Evolutionary conservation across 1,140 invertebrate genomes (phyloP), one percentile per base, ranked within the genome.

Genomic region (Psix sp.): DNA sequence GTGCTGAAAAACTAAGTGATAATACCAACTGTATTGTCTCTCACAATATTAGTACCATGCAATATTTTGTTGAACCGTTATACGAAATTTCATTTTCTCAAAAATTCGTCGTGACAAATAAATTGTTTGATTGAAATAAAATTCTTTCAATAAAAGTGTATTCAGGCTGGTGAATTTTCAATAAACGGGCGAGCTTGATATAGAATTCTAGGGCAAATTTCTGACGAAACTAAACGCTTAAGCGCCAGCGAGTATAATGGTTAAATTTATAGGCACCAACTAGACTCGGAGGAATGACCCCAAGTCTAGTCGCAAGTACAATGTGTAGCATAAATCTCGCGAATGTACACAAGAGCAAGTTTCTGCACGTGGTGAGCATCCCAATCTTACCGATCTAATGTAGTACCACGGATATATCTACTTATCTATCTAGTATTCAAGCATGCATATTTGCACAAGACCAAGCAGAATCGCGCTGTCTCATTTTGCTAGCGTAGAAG

Each of bases 391-490:
- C 11, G 63, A 74, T 74, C 72, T 74, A 68, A 74, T 60, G 56
- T 56, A 62, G 39, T 57, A 33, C 48, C 14, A 43, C 33, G 60
- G 39, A 54, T 59, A 40, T 75, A 75, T 70, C 45, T 67, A 56
- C 72, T 68, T 74, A 74, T 74, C 57, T 68, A 60, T 74, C 71
- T 42, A 54, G 57, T 63, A 63, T 75, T 75, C 73, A 43, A 66
- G 17, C 46, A 42, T 56, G 39, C 43, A 54, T 70, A 66, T 70
- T 75, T 68, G 73, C 54, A 42, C 54, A 66, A 70, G 48, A 38
- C 33, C 54, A 36, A 59, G 63, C 36, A 21, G 57, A 74, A 68
- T 63, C 46, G 71, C 71, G 45, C 40, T 54, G 63, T 65, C 57
- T 70, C 54, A 75, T 70, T 70, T 75, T 62, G 62, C 15, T n/a